These are phyloP conservation scores for Drosophila pectinifera DNA, from an alignment of 1,140 invertebrate genomes.

Conservation along the genomic window DNA sequence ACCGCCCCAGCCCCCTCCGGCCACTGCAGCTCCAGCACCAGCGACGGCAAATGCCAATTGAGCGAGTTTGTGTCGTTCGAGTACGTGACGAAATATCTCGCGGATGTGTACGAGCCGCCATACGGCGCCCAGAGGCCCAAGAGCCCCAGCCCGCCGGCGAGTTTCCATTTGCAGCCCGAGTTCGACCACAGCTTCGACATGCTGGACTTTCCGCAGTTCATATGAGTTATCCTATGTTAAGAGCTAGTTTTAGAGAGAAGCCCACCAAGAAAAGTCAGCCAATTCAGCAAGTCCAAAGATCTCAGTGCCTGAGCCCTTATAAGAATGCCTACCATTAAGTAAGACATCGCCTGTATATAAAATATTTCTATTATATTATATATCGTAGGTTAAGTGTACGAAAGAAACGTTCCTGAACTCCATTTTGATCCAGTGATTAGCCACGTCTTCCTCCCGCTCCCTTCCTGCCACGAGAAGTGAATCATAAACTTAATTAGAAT, in stretches of 20 bases:
- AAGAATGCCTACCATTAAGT: conserved; percentile 43
- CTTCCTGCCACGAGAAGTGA: conserved; percentile 21
- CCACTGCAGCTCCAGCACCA: conserved; percentile 10
- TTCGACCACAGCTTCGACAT: conserved; percentile 75
- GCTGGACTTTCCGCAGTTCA: conserved; percentile 78
- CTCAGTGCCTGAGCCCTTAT: conserved; percentile 62
- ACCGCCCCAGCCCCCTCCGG: conserved; percentile 2
- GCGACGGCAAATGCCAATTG: conserved; percentile 49
- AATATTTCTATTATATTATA: conserved; percentile 1
- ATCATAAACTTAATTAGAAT: conserved; percentile 26
- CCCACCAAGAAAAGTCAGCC: conserved; percentile 39
- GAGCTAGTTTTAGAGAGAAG: conserved; percentile 2
- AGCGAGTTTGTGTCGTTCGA: conserved; percentile 83
- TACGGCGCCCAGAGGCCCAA: conserved; percentile 24
- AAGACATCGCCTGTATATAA: conserved; percentile 51
- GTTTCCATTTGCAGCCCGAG: conserved; percentile 53
- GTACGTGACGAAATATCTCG: conserved; percentile 81
- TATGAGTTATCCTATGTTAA: conserved; percentile 36
- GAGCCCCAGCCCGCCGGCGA: conserved; percentile 24
- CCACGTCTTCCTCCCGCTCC: conserved; percentile 56
- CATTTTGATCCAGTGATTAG: conserved; percentile 65
- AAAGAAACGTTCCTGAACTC: conserved; percentile 50
- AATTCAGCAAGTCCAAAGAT: conserved; percentile 63
- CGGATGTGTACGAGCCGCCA: conserved; percentile 63
- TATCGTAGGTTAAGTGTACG: conserved; percentile 1